Evolutionary conservation across 2,113 vertebrate genomes (phyloP).

Genomic region (Melanocharis versteri): DNA sequence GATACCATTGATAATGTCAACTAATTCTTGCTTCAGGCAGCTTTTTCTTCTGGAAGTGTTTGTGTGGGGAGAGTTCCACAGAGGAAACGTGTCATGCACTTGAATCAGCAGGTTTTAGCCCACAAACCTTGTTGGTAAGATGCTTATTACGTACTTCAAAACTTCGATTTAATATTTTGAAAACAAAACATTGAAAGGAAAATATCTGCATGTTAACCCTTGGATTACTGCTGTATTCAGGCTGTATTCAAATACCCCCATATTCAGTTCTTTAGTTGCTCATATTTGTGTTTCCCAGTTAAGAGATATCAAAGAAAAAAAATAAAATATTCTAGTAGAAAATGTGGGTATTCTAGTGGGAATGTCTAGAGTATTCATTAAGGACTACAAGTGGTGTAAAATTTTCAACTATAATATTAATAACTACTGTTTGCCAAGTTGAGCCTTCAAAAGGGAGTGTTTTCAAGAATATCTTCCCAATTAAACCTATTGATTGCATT

Average conservation of each 20-base stretch:
- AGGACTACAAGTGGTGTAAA: neutral
- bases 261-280: neutral
- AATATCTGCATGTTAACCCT: neutral
- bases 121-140: conserved; percentile 90
- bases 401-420: neutral
- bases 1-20: neutral
- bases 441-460: neutral
- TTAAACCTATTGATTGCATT: neutral
- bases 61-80: conserved; percentile 82
- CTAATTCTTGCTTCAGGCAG: conserved; percentile 75
- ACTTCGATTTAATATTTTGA: neutral
- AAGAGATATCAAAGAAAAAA: neutral
- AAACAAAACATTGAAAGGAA: neutral
- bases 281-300: neutral
- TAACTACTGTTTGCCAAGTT: neutral
- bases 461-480: neutral
- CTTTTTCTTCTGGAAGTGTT: conserved; percentile 93
- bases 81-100: conserved; percentile 82
- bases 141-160: neutral
- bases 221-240: neutral
- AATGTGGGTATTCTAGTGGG: neutral
- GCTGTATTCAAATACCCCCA: neutral
- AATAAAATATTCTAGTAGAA: neutral
- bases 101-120: conserved; percentile 85
- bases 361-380: neutral